phyloP scores from a whole-genome alignment of 2,797 vertebrate genomes.

The Apogon talboti region DNA sequence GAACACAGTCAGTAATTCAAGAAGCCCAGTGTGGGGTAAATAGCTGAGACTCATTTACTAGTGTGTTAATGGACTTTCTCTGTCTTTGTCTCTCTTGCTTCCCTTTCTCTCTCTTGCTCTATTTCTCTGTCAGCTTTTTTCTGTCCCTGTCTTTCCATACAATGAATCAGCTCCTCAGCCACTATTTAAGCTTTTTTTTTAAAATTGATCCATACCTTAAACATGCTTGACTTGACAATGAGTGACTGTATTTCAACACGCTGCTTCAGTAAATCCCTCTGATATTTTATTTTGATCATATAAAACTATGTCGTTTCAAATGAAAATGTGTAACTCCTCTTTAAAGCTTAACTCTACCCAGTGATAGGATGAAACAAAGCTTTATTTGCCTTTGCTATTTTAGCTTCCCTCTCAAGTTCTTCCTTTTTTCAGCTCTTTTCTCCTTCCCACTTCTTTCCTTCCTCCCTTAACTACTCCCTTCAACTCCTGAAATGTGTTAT shows the following conservation, averaged over 20 bases:
- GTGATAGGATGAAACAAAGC: slow-evolving; percentile 32
- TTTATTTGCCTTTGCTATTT: slow-evolving; percentile 60
- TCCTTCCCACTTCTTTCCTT: slow-evolving; percentile 60
- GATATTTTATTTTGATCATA: background rate
- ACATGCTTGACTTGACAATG: slow-evolving; percentile 22
- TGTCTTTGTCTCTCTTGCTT: slow-evolving; percentile 60
- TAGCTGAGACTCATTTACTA: slow-evolving; percentile 78
- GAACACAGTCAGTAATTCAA: slow-evolving; percentile 75
- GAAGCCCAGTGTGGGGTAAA: slow-evolving; percentile 78
- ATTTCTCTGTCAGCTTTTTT: slow-evolving; percentile 14
- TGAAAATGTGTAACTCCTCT: slow-evolving; percentile 26
- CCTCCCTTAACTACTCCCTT: slow-evolving; percentile 67
- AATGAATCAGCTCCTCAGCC: slow-evolving; percentile 45
- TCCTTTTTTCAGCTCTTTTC: slow-evolving; percentile 33
- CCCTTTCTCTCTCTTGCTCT: slow-evolving; percentile 33
- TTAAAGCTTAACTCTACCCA: slow-evolving; percentile 27
- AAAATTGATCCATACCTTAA: slow-evolving; percentile 42
- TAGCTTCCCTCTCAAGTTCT: slow-evolving; percentile 42
- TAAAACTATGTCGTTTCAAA: slow-evolving; percentile 17
- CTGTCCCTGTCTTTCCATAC: background rate
- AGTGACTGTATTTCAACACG: slow-evolving; percentile 12
- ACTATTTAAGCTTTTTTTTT: slow-evolving; percentile 27
- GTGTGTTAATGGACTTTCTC: slow-evolving; percentile 76
- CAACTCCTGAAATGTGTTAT: slow-evolving; percentile 74
- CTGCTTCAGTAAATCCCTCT: background rate